These are phyloP conservation scores for Ophion costatus DNA, from an alignment of 2,888 invertebrate species.

Conservation along the genomic window DNA sequence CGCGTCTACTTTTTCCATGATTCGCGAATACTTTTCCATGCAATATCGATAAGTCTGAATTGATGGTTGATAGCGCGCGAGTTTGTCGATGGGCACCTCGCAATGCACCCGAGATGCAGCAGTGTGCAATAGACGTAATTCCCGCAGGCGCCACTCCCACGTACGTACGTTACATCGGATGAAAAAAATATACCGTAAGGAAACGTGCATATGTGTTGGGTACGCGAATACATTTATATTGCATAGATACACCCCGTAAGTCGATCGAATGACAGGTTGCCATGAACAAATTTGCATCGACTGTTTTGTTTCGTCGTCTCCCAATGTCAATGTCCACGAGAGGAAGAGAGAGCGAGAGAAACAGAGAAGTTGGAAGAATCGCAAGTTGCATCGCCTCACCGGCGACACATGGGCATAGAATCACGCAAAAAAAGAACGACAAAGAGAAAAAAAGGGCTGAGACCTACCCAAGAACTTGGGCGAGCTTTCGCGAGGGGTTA, in stretches of 20 bases:
- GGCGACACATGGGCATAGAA: slow-evolving; percentile 41
- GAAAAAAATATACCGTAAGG: not conserved
- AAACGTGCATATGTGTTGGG: not conserved
- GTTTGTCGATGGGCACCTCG: slow-evolving; percentile 11
- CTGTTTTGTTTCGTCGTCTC: slow-evolving; percentile 34
- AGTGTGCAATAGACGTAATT: slow-evolving; percentile 17
- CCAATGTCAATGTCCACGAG: slow-evolving; percentile 21
- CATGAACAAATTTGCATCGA: slow-evolving; percentile 50
- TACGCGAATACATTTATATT: slow-evolving; percentile 10
- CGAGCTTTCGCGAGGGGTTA: slow-evolving; percentile 21
- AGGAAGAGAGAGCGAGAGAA: slow-evolving; percentile 30
- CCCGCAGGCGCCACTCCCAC: not conserved
- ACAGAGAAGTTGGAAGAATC: slow-evolving; percentile 43
- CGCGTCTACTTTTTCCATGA: not conserved
- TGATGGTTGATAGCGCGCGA: not conserved
- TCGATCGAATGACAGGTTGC: slow-evolving; percentile 64
- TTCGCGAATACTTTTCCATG: not conserved
- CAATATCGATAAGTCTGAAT: slow-evolving; percentile 12
- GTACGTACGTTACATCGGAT: not conserved
- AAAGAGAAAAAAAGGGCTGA: slow-evolving; percentile 18
- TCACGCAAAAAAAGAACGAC: slow-evolving; percentile 44
- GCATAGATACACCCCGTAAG: slow-evolving; percentile 45
- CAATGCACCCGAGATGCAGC: slow-evolving; percentile 31
- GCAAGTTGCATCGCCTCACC: slow-evolving; percentile 38
- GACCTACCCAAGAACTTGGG: slow-evolving; percentile 23